Percentiles rank a stretch among this genome's conserved stretches.
phyloP scores from a whole-genome alignment of 53 echinoderm and acorn worm species.

The Temnopleurus reevesii region DNA sequence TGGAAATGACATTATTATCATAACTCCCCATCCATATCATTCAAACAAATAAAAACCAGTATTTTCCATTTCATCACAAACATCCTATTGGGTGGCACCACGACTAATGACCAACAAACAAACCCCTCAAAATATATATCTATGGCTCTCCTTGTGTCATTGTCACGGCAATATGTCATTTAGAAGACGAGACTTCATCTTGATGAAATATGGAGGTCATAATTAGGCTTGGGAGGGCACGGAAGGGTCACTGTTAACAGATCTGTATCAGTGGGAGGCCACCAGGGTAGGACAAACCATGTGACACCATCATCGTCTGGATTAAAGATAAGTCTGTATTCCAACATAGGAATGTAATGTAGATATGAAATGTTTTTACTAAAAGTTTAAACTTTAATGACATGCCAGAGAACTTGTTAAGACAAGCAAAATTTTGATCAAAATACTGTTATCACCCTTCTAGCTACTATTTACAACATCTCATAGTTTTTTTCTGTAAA shows the following conservation, averaged over 20 bases:
- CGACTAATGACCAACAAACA: not conserved
- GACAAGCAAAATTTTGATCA: too few relatives aligned
- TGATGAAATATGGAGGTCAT: constrained; percentile 51
- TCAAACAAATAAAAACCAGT: too few relatives aligned
- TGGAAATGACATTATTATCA: not conserved
- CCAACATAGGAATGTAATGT: too few relatives aligned
- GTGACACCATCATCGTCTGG: not conserved
- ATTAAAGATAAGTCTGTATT: too few relatives aligned
- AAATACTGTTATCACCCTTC: too few relatives aligned
- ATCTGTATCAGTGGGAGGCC: constrained; percentile 17
- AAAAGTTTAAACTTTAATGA: too few relatives aligned
- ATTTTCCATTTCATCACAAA: not conserved
- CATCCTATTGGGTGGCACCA: not conserved
- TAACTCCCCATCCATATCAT: too few relatives aligned
- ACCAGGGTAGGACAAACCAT: not conserved
- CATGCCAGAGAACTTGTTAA: too few relatives aligned
- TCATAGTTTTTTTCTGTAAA: too few relatives aligned
- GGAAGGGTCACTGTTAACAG: constrained; percentile 37
- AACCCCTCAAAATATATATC: not conserved
- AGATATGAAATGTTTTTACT: too few relatives aligned
- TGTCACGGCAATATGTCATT: not conserved
- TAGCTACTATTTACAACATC: too few relatives aligned
- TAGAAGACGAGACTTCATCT: not conserved
- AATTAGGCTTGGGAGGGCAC: constrained; percentile 46
- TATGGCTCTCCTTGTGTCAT: not conserved